Base-by-base conservation (phyloP, 2,797 vertebrate species). In the Hapalemur alaotrensis region DNA sequence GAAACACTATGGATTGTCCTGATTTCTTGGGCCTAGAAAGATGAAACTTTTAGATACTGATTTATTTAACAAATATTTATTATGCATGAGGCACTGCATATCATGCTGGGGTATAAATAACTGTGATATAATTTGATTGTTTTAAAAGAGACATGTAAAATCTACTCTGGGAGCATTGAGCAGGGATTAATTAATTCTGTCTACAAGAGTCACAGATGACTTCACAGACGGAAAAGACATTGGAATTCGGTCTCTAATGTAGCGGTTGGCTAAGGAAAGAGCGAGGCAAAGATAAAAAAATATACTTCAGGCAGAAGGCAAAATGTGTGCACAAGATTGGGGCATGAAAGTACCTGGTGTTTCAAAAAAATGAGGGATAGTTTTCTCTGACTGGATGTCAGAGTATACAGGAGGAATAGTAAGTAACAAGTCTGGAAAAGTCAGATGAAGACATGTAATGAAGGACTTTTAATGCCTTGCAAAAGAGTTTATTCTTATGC, bases 31-130 rank as follows among this genome's bases (percentile, higher is more conserved):
- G 6, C 35, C 48, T 91, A 65, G 70, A 90, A 92, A 82, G n/a
- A 86, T 86, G 41, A 69, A 85, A 46, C 63, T 92, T n/a, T 91
- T 67, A 76, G 57, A 32, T 93, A 97, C 78, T 96, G 65, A 90
- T 95, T 95, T 94, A 96, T 52, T 92, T 70, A 92, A 52, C 59
- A 94, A 92, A 92, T 89, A 97, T 86, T 96, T 96, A 92, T 96
- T 83, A 90, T 92, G 69, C 91, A 54, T 89, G 81, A 95, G 70
- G 89, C 52, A 93, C 83, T 67, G 69, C 65, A 59, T 80, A 85
- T 83, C 79, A 85, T 81, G 83, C 61, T 82, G 52, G 48, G 67
- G 43, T 91, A 91, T 97, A 93, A 96, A 86, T 86, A 95, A 86
- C 73, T 18, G 20, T 92, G 57, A 82, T 97, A 92, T 95, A 81